These are phyloP conservation scores for Conomelus anceps DNA, from an alignment of 2,888 invertebrate genomes.

Conservation along the genomic window DNA sequence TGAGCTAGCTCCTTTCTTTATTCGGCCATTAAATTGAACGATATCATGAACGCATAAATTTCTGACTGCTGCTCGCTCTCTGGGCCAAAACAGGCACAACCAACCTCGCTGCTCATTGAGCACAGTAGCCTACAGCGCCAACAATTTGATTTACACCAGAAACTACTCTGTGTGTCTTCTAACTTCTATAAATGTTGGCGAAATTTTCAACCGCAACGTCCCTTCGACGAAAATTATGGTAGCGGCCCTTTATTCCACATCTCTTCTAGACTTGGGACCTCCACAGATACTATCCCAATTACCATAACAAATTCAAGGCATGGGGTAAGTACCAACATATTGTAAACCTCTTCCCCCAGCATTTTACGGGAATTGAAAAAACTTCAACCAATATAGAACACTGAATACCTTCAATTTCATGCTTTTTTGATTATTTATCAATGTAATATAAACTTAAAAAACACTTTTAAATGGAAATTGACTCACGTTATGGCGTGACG, in stretches of 20 bases:
- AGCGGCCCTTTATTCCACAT: background rate
- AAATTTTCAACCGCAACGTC: background rate
- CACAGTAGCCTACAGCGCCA: background rate
- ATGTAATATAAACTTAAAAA: no score
- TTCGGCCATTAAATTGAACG: background rate
- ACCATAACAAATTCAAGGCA: no score
- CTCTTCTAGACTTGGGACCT: no score
- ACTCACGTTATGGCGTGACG: no score
- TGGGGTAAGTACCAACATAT: no score
- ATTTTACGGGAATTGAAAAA: no score
- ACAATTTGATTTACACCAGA: background rate
- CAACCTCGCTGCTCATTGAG: background rate
- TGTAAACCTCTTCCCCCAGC: no score
- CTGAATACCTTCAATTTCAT: no score
- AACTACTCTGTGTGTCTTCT: background rate
- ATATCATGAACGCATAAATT: background rate
- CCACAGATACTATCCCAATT: no score
- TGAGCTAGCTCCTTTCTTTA: background rate
- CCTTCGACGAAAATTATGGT: background rate
- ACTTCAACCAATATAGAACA: no score
- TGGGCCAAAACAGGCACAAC: background rate
- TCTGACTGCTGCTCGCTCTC: background rate
- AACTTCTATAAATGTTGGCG: background rate
- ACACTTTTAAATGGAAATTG: no score
- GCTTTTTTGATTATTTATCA: no score